These are phyloP conservation scores for Halictus quadricinctus DNA, from an alignment of 2,888 invertebrate genomes.

Conservation along the genomic window DNA sequence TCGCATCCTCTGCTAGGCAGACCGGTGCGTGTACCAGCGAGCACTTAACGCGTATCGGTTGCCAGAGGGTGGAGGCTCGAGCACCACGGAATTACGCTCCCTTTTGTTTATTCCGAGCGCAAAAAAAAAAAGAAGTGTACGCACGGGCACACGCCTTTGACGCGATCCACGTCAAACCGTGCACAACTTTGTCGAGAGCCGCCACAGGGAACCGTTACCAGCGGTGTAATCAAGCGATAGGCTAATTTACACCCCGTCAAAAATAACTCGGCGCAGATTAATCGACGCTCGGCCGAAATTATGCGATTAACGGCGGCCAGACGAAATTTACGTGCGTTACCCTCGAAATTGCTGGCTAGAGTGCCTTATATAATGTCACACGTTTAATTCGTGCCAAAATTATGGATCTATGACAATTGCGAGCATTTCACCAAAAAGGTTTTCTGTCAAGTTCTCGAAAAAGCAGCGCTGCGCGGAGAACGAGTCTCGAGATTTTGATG, in stretches of 20 bases:
- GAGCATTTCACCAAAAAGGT: not conserved
- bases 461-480: not conserved
- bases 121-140: constrained; percentile 21
- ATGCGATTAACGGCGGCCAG: not conserved
- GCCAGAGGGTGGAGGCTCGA: not conserved
- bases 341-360: not conserved
- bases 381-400: not conserved
- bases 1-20: constrained; percentile 31
- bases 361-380: not conserved
- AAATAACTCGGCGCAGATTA: constrained; percentile 7
- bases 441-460: not conserved
- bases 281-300: not conserved
- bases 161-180: not conserved
- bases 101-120: constrained; percentile 43
- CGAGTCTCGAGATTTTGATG: not conserved
- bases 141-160: constrained; percentile 22
- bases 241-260: not conserved
- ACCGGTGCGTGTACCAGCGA: constrained; percentile 32
- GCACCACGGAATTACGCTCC: constrained; percentile 49
- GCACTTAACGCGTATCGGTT: constrained; percentile 58
- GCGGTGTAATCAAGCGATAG: constrained; percentile 7
- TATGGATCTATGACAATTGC: not conserved
- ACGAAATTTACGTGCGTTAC: not conserved
- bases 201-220: not conserved
- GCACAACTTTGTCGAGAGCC: not conserved